Conservation (phyloP, 2,113 vertebrate genomes). For the Pterocles burchelli region DNA sequence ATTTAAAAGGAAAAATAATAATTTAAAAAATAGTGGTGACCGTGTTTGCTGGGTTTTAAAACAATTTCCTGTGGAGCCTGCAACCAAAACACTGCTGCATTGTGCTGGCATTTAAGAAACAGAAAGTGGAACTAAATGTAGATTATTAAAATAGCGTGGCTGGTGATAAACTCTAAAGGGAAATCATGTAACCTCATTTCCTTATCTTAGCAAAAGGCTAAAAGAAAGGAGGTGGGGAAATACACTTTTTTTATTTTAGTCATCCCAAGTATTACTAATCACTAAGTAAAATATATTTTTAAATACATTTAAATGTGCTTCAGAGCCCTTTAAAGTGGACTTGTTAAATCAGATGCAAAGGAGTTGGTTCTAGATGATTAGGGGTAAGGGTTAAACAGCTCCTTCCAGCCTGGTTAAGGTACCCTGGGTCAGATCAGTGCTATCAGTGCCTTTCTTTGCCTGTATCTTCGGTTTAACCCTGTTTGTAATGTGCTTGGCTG, state of each 20-base stretch:
- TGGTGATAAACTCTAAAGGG: slow-evolving; percentile 11
- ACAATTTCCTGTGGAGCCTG: neutral
- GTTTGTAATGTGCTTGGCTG: neutral
- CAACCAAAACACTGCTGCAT: neutral
- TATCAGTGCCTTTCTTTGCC: neutral
- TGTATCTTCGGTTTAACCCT: accelerated
- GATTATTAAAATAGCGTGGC: slow-evolving; percentile 9
- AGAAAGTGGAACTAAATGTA: slow-evolving; percentile 15
- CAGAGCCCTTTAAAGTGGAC: neutral
- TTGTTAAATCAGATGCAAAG: neutral
- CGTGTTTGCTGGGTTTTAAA: neutral
- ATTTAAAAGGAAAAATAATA: neutral
- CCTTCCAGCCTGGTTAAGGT: neutral
- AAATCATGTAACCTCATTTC: slow-evolving; percentile 27
- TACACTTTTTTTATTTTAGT: neutral
- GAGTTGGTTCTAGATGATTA: neutral
- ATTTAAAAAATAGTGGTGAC: neutral
- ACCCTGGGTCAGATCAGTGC: neutral
- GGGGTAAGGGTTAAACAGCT: neutral
- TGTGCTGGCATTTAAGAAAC: neutral
- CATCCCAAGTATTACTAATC: neutral
- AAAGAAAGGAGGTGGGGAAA: neutral
- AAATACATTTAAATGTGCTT: neutral
- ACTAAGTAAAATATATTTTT: neutral
- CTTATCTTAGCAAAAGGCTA: neutral